Evolutionary conservation across 2,797 vertebrate genomes (phyloP).

Genomic region (Macrochelys suwanniensis): DNA sequence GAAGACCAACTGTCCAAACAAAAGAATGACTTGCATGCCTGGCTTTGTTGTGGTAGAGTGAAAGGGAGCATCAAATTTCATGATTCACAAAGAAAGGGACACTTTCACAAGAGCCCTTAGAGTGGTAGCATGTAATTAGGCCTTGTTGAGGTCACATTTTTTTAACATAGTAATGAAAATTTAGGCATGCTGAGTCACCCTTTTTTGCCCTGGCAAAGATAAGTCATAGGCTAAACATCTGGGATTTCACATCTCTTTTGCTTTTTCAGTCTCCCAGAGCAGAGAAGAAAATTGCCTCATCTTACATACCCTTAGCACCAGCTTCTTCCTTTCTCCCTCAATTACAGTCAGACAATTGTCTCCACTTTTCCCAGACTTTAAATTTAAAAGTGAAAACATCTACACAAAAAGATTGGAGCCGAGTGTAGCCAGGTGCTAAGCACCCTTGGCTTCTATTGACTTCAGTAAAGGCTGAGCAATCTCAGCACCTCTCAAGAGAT

Average conservation of each 20-base stretch:
- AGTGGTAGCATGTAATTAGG: conserved; percentile 34
- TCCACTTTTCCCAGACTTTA: neutral
- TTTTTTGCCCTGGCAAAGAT: neutral
- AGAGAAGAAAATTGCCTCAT: neutral
- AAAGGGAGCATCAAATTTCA: conserved; percentile 66
- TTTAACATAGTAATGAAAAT: conserved; percentile 32
- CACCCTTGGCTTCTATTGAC: neutral
- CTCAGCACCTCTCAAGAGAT: neutral
- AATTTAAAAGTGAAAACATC: neutral
- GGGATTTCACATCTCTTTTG: neutral
- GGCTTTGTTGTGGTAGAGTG: conserved; percentile 48
- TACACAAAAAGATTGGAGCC: neutral
- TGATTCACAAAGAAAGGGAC: conserved; percentile 67
- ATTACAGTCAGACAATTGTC: neutral
- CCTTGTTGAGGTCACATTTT: conserved; percentile 28
- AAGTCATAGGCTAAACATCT: neutral
- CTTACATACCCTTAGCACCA: neutral
- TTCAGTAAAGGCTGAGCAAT: neutral
- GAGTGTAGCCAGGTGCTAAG: neutral
- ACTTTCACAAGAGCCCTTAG: conserved; percentile 32
- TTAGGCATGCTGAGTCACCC: neutral
- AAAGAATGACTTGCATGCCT: conserved; percentile 61
- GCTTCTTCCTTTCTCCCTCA: neutral
- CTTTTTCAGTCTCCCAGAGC: conserved; percentile 3
- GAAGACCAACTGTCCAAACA: conserved; percentile 61